Conservation (phyloP, 2,113 vertebrate species). For the Ctenomys sociabilis region DNA sequence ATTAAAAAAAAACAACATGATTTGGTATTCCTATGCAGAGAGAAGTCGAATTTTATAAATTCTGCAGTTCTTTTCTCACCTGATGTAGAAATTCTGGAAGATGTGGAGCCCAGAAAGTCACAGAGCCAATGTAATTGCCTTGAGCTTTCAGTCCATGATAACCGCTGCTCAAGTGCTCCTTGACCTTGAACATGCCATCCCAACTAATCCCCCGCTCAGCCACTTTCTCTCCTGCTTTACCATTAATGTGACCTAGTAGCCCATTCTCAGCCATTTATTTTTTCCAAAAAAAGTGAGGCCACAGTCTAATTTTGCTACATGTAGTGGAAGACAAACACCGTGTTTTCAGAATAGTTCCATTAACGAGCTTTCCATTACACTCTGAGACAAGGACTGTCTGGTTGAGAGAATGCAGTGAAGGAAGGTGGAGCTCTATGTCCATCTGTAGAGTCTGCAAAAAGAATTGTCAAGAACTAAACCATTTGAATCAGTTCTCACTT, state of each 20-base stretch:
- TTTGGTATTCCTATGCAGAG: neutral
- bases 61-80: neutral
- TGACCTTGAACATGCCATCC: neutral
- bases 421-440: neutral
- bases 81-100: neutral
- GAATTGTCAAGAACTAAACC: neutral
- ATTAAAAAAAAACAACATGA: too few relatives aligned
- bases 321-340: neutral
- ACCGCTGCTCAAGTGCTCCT: neutral
- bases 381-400: neutral
- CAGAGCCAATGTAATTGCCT: neutral
- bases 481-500: neutral
- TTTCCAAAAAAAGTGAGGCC: neutral
- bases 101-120: neutral
- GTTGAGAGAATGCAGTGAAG: neutral
- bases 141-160: neutral
- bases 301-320: neutral
- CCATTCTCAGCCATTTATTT: neutral
- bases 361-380: neutral
- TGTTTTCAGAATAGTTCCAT: neutral
- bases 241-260: neutral
- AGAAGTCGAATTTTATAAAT: neutral
- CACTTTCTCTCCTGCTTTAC: neutral
- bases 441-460: neutral
- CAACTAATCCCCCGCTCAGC: neutral